phyloP scores from a whole-genome alignment of 2,888 invertebrate genomes.

The Oasisia sp. region DNA sequence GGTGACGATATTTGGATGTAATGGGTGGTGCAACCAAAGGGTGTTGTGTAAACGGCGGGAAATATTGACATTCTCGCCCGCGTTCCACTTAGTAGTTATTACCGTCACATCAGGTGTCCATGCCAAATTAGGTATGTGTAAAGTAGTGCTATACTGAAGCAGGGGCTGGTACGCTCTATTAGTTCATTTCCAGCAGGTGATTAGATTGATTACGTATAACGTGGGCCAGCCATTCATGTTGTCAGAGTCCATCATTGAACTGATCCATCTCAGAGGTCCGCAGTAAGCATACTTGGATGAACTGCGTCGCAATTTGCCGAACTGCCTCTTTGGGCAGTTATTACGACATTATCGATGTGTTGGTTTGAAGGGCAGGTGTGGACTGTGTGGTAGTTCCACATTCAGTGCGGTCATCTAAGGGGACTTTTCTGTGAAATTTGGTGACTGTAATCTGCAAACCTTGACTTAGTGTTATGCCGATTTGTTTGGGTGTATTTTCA shows the following conservation, averaged over 20 bases:
- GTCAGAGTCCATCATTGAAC: neutral
- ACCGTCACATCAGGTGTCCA: neutral
- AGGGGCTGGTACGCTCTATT: neutral
- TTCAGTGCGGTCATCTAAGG: neutral
- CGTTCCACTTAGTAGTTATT: neutral
- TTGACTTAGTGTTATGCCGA: too few relatives aligned
- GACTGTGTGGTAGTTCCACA: neutral
- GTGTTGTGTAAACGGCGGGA: neutral
- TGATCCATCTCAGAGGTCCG: neutral
- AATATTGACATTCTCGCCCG: neutral
- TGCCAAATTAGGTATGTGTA: neutral
- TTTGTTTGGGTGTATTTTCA: too few relatives aligned
- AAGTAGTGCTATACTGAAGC: conserved; percentile 4
- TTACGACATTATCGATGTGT: neutral
- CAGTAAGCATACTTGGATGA: neutral
- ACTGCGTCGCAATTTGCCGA: neutral
- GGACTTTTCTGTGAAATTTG: neutral
- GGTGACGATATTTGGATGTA: neutral
- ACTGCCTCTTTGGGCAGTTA: neutral
- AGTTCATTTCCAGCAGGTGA: neutral
- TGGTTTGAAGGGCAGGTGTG: neutral
- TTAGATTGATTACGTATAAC: neutral
- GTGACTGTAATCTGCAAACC: too few relatives aligned
- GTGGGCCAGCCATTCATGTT: neutral
- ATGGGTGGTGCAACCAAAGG: neutral